Percentiles rank a stretch among this genome's conserved stretches.
Evolutionary conservation across 2,113 vertebrate species (phyloP).

Genomic region (Lasiurus borealis): DNA sequence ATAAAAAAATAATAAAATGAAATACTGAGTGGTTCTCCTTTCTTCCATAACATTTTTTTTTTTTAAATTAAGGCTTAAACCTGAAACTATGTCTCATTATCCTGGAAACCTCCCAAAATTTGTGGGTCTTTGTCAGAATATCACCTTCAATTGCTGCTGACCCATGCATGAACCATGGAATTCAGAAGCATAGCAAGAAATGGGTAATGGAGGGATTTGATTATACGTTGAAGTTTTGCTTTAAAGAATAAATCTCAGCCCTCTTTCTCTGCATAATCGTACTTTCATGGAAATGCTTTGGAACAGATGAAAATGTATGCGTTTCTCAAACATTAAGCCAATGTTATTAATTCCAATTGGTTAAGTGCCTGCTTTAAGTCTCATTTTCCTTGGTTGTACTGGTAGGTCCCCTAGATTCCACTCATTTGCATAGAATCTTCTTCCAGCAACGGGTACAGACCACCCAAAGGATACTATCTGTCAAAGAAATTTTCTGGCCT

Average conservation of each 20-base stretch:
- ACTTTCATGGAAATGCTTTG: background rate
- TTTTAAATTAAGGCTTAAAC: background rate
- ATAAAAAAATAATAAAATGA: background rate
- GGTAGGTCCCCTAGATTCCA: background rate
- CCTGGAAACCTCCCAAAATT: background rate
- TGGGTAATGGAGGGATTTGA: background rate
- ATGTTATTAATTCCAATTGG: background rate
- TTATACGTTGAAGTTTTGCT: background rate
- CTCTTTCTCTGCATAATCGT: background rate
- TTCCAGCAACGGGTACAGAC: background rate
- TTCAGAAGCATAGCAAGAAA: background rate
- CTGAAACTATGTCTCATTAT: slow-evolving; percentile 26
- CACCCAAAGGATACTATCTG: background rate
- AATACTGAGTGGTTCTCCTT: background rate
- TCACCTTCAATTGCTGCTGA: background rate
- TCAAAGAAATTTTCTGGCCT: background rate
- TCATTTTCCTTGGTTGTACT: background rate
- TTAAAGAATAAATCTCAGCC: background rate
- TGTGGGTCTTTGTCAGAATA: slow-evolving; percentile 10
- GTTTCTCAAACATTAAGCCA: background rate
- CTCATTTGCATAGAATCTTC: background rate
- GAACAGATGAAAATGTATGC: background rate
- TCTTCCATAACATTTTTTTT: background rate
- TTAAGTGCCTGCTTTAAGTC: background rate
- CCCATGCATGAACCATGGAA: background rate